Evolutionary conservation across 92 coral and sea anemone species (phyloP), one percentile per base, ranked within the genome.

Genomic region (Metridium senile): DNA sequence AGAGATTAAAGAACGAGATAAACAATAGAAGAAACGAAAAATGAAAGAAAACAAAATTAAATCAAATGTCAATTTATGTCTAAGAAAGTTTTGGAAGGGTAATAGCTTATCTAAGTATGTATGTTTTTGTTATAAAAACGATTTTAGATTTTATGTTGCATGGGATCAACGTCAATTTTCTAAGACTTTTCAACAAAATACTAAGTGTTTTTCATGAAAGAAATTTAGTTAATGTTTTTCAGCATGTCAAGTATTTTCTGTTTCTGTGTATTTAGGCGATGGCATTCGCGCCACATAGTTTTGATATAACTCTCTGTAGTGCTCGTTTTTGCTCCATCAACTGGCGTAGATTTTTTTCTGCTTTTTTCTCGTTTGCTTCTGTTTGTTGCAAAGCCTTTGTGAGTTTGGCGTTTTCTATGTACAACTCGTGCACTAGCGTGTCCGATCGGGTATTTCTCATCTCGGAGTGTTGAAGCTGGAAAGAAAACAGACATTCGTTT

Each of bases 261-360:
- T 13, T 39, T 39, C 39, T 0, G 47, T 23, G 35, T 43, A 45
- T 58, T 46, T 79, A 79, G 11, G 84, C 99, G 33, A 96, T 90
- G 28, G 99, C 99, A 77, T 96, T 96, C 20, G 99, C 99, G 26
- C 99, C 99, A 58, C 99, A 96, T 21, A 96, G 89, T 70, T 96
- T 96, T 18, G 99, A 96, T 58, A 96, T 96, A 32, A 96, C 99
- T 53, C 99, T 81, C 58, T 96, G 99, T 23, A 96, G 79, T 8
- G 99, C 99, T 30, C 89, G 94, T 76, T 96, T 96, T 74, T 96
- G 99, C 74, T 96, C 99, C 85, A 86, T 72, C 1, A 96, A 88
- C 34, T 96, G 99, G 19, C 99, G 86, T 57, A 85, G 91, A 34
- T 90, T 90, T 63, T 93, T 96, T 71, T 96, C 99, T 1, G 98